phyloP scores from a whole-genome alignment of 2,797 vertebrate species.

The Phoeniculus purpureus region DNA sequence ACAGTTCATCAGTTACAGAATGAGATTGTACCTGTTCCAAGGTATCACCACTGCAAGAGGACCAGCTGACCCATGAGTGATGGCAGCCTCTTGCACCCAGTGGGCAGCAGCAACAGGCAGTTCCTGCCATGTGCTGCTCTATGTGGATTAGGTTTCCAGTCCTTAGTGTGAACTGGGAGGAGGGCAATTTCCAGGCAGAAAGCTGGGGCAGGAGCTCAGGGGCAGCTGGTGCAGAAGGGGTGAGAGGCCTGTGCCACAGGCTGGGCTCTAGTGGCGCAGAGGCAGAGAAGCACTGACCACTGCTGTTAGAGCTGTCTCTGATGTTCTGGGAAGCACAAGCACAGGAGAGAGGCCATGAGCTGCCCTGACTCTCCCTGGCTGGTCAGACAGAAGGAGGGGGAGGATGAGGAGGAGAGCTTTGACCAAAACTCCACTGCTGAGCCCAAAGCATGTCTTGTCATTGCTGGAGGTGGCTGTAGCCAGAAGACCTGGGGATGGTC shows the following conservation, averaged over 20 bases:
- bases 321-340: not conserved
- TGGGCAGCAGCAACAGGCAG: not conserved
- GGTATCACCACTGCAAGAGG: accelerated
- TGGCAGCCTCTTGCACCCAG: not conserved
- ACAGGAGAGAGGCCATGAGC: not conserved
- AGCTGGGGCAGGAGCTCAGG: not conserved
- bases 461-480: not conserved
- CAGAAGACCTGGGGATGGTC: not conserved
- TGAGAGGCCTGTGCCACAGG: not conserved
- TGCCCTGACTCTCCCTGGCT: not conserved
- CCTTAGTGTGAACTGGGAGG: not conserved
- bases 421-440: not conserved
- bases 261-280: not conserved
- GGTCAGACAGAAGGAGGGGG: not conserved
- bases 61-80: not conserved
- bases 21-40: not conserved
- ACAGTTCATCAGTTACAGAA: not conserved
- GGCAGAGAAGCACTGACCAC: not conserved
- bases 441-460: not conserved
- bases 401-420: not conserved
- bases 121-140: not conserved
- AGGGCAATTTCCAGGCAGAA: not conserved
- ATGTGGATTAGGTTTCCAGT: not conserved
- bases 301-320: not conserved
- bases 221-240: not conserved